A percentile compares a stretch with the other conserved stretches of the same genome.
Conservation (phyloP, 30 jellyfish, hydroid and myxozoan species). For the Mastigias papua region DNA sequence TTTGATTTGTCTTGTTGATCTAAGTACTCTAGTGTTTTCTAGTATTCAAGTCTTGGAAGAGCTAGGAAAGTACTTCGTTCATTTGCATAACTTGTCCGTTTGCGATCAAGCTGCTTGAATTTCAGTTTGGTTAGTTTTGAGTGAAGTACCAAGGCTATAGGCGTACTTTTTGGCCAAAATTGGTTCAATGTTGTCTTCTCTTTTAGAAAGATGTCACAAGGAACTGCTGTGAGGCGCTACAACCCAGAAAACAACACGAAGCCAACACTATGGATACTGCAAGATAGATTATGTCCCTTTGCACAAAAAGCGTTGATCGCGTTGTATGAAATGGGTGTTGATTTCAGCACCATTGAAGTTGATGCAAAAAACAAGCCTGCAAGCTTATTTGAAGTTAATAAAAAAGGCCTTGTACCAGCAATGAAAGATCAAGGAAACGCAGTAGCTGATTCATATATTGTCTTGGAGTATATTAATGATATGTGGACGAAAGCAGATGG, state of each 20-base stretch:
- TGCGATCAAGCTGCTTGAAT: no score
- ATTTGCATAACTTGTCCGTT: no score
- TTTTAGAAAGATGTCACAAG: not conserved
- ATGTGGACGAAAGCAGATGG: constrained; percentile 64
- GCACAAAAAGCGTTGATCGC: constrained; percentile 68
- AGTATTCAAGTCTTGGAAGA: no score
- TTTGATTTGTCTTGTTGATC: no score
- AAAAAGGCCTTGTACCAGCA: constrained; percentile 83
- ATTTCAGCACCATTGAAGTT: constrained; percentile 45
- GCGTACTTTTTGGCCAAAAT: no score
- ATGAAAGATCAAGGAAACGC: constrained; percentile 67
- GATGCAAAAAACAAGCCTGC: constrained; percentile 68
- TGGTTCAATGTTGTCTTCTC: not conserved
- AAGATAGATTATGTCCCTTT: constrained; percentile 66
- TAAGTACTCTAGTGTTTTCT: no score
- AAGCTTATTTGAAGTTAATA: constrained; percentile 69
- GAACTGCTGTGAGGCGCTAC: constrained; percentile 32
- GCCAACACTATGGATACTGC: constrained; percentile 66
- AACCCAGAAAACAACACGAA: constrained; percentile 22
- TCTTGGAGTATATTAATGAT: constrained; percentile 71
- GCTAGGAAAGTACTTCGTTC: no score
- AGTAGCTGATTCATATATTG: constrained; percentile 52
- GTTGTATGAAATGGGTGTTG: constrained; percentile 56
- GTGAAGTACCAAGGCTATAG: no score
- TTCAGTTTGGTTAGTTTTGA: no score